Evolutionary conservation across 2,113 vertebrate genomes (phyloP).

Genomic region (Sceloporus undulatus): DNA sequence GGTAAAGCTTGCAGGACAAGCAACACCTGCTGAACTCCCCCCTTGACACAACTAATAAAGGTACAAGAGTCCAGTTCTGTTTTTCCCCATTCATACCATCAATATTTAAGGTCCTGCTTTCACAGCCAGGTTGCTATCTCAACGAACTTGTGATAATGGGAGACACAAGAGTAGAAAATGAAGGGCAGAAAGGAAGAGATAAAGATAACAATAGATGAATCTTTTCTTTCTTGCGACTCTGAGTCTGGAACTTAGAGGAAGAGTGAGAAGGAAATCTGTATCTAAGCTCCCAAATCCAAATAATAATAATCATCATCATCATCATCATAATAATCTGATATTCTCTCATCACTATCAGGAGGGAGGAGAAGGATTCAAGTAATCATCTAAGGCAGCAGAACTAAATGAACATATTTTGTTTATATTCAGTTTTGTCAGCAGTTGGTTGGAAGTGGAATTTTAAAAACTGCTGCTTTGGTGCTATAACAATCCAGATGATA

Average conservation of each 20-base stretch:
- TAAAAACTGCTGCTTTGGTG: background rate
- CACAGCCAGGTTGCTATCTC: background rate
- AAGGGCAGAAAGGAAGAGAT: background rate
- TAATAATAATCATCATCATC: background rate
- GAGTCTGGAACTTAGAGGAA: background rate
- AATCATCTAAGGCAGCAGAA: background rate
- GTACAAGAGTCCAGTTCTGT: too few relatives aligned
- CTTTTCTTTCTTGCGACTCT: background rate
- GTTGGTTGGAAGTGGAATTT: background rate
- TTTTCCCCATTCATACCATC: background rate
- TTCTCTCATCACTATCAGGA: background rate
- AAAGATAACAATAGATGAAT: background rate
- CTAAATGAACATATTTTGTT: background rate
- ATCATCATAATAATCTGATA: too few relatives aligned
- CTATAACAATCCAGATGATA: background rate
- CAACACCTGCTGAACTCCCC: too few relatives aligned
- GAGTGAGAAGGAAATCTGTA: background rate
- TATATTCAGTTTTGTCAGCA: background rate
- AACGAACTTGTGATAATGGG: background rate
- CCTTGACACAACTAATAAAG: too few relatives aligned
- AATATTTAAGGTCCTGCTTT: background rate
- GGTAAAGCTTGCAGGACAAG: too few relatives aligned
- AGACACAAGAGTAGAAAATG: background rate
- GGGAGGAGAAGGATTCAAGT: background rate
- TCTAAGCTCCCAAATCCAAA: background rate